Evolutionary conservation across 2,797 vertebrate species (phyloP), one percentile per base, ranked within the genome.

Genomic region (Geotrypetes seraphini): DNA sequence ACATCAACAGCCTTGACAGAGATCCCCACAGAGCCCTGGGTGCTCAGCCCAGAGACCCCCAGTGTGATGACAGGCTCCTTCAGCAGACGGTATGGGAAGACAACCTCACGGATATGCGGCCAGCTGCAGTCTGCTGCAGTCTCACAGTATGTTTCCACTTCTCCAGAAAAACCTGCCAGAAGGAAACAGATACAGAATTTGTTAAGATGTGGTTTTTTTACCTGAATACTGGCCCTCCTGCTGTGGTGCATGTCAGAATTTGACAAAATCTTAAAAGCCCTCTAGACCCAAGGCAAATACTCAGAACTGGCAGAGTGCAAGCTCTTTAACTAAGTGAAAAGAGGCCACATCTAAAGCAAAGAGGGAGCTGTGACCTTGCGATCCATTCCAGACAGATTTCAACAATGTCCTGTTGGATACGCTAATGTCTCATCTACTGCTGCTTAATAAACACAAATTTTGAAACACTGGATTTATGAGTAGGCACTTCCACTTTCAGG

Each of bases 311-410:
- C 3, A 3, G 16, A 15, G 3, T 15, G 5, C 5, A 5, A 21
- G 1, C 3, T 3, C n/a, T 28, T 6, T 21, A 12, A 11, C 10
- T 0, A 4, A 12, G 13, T 16, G 7, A 2, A 3, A 7, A 17
- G 3, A 3, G 8, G 3, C 7, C 3, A 5, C 3, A 3, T 7
- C 9, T 11, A 5, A 2, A 10, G 12, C 7, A 3, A 5, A n/a
- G n/a, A n/a, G n/a, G n/a, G 1, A 3, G 11, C 20, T 12, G 8
- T 29, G 51, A 16, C 28, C 34, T 35, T 47, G 21, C n/a, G 27
- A 30, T 12, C 7, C 25, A 40, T 13, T 31, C 46, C 54, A 19
- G 28, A n/a, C n/a, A n/a, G n/a, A n/a, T n/a, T n/a, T n/a, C n/a
- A n/a, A n/a, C n/a, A n/a, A n/a, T n/a, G n/a, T n/a, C n/a, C n/a